Base-by-base conservation (phyloP, 2,113 vertebrate genomes). In the Ochotona princeps region DNA sequence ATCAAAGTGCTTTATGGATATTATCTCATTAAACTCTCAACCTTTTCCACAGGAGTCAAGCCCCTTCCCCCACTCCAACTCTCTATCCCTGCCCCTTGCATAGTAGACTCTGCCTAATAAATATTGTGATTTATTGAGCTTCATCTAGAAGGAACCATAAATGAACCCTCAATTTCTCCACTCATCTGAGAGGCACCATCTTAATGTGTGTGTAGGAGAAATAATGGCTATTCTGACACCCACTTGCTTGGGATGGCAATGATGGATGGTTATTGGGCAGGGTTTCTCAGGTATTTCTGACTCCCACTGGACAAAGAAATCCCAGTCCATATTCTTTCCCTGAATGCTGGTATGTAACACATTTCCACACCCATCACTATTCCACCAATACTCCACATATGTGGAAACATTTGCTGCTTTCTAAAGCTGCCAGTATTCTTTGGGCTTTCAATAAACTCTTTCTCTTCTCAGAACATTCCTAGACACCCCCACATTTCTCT, bases 61-160 rank as follows among this genome's bases (percentile, higher is more conserved):
- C 79, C 23, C 20, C 57, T 51, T 18, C 44, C 32, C 65, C 0
- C 38, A 63, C 44, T 17, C 89, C 47, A 61, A 18, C 72, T 93
- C 74, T 57, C 25, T 65, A 9, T 82, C 61, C 76, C 57, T 72
- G 61, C 63, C 79, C 72, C 49, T 17, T 89, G 70, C 7, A 32
- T 80, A 89, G 47, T 60, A 80, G 74, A 95, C 51, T 49, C 74
- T 89, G 61, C 76, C 83, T 92, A 93, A 90, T 92, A 87, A 91
- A 95, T 94, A 66, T 26, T 74, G 32, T 96, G 88, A 93, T 90
- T 89, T 57, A 94, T 73, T 80, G 35, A 0, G 7, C 74, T 54
- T 92, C 72, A 51, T 86, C 78, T 83, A 79, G 70, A 92, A 89
- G 67, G 66, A 95, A 30, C 28, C 51, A 1, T 90, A 91, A 94